phyloP scores from a whole-genome alignment of 2,888 invertebrate species.

The Macrosiphum euphorbiae region DNA sequence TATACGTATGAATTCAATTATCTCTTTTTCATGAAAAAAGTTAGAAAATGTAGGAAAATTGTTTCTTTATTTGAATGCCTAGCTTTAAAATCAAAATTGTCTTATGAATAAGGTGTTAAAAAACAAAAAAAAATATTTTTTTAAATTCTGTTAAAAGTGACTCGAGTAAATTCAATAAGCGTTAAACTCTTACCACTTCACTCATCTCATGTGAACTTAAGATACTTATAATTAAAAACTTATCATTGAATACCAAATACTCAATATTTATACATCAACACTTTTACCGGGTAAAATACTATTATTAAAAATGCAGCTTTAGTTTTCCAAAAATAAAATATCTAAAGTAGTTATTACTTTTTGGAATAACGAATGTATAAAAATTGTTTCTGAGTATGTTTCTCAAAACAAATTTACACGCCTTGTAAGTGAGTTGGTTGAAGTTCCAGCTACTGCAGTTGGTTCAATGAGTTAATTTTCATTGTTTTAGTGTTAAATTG shows the following conservation, averaged over 20 bases:
- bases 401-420: neutral
- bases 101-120: too few relatives aligned
- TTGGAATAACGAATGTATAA: neutral
- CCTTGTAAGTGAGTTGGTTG: neutral
- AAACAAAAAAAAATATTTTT: too few relatives aligned
- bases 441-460: neutral
- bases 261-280: neutral
- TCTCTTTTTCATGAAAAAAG: too few relatives aligned
- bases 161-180: too few relatives aligned
- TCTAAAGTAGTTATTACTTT: neutral
- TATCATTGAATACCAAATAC: neutral
- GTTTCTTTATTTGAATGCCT: too few relatives aligned
- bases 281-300: neutral
- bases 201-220: neutral
- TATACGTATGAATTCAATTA: too few relatives aligned
- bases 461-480: conserved; percentile 4
- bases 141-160: too few relatives aligned
- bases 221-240: neutral
- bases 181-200: too few relatives aligned
- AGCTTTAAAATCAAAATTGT: too few relatives aligned
- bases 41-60: too few relatives aligned
- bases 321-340: neutral
- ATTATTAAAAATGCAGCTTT: neutral
- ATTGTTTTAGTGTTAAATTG: neutral
- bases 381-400: conserved; percentile 1